Conservation (phyloP, 2,113 vertebrate species). For the Argyrosomus japonicus region DNA sequence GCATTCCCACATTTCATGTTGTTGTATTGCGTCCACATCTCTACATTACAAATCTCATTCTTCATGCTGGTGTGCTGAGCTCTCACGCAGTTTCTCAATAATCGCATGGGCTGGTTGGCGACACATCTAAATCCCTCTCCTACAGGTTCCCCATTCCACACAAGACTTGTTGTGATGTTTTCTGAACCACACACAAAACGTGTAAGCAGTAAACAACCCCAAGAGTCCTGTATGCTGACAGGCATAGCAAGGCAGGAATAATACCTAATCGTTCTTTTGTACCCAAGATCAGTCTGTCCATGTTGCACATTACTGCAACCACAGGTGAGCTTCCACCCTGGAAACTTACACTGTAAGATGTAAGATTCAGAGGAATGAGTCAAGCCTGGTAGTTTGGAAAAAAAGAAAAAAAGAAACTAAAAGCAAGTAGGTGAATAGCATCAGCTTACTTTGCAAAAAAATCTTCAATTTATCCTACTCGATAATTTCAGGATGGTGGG, state of each 20-base stretch:
- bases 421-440: constrained; percentile 12
- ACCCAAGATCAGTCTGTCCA: constrained; percentile 16
- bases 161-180: constrained; percentile 49
- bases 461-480: constrained; percentile 11
- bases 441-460: constrained; percentile 2
- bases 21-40: constrained; percentile 53
- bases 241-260: constrained; percentile 4
- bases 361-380: constrained; percentile 5
- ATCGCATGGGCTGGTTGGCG: constrained; percentile 60
- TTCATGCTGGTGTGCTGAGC: constrained; percentile 70
- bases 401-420: neutral
- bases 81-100: constrained; percentile 68
- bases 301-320: constrained; percentile 29
- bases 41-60: constrained; percentile 74
- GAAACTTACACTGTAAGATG: constrained; percentile 12
- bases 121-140: constrained; percentile 72
- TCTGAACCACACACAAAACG: constrained; percentile 33
- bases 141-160: constrained; percentile 60
- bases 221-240: constrained; percentile 18
- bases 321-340: constrained; percentile 2
- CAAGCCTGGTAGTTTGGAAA: neutral
- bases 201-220: constrained; percentile 32
- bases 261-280: constrained; percentile 28
- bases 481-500: constrained; percentile 8
- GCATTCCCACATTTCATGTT: constrained; percentile 49